phyloP scores from a whole-genome alignment of 2,113 vertebrate species.

The Alethe castanea region DNA sequence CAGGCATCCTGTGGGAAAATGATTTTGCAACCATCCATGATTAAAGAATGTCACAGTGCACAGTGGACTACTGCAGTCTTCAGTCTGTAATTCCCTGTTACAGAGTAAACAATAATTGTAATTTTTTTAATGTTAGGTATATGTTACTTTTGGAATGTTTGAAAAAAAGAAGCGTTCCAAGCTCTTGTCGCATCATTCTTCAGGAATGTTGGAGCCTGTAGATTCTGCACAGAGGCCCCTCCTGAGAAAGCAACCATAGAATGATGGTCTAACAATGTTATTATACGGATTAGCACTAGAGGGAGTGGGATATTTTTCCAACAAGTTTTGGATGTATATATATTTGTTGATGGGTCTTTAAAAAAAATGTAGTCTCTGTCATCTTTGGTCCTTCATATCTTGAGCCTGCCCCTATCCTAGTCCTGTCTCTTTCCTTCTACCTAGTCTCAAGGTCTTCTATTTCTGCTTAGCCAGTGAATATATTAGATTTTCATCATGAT shows the following conservation, averaged over 20 bases:
- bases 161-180: not conserved
- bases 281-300: not conserved
- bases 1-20: not conserved
- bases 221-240: not conserved
- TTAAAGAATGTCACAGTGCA: not conserved
- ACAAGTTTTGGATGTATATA: rapidly evolving
- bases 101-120: not conserved
- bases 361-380: not conserved
- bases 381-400: not conserved
- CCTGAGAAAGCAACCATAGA: not conserved
- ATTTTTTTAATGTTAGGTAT: not conserved
- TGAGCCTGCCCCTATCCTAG: not conserved
- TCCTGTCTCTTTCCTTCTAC: not conserved
- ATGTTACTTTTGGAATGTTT: not conserved
- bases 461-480: not conserved
- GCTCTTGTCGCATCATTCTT: not conserved
- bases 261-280: not conserved
- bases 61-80: not conserved
- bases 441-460: not conserved
- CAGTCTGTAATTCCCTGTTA: not conserved
- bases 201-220: not conserved
- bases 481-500: not conserved
- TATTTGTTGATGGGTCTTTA: not conserved
- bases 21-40: not conserved
- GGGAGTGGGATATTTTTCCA: not conserved